phyloP scores from a whole-genome alignment of 2,888 invertebrate species.

The Spodoptera littoralis region DNA sequence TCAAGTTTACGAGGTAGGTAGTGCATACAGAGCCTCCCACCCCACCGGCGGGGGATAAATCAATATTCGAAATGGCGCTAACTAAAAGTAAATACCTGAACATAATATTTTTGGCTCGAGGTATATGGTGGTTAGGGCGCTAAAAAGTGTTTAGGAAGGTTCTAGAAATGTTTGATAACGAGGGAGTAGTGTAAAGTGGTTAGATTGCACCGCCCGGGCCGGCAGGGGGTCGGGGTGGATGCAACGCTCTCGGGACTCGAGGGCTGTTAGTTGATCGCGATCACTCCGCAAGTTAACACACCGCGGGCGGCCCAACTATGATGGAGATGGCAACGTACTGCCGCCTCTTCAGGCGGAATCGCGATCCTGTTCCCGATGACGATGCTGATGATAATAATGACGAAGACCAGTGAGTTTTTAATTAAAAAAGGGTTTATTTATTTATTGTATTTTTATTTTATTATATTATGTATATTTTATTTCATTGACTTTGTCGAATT shows the following conservation, averaged over 20 bases:
- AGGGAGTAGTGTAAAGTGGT: not conserved
- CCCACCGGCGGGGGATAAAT: not conserved
- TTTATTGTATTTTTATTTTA: not conserved
- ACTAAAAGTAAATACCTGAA: not conserved
- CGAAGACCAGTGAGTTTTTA: slow-evolving; percentile 24
- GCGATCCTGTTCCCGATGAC: too few relatives aligned
- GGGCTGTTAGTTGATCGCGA: slow-evolving; percentile 51
- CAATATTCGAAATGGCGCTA: not conserved
- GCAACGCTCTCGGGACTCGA: slow-evolving; percentile 38
- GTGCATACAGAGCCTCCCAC: not conserved
- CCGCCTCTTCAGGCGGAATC: not conserved
- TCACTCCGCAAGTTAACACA: slow-evolving; percentile 44
- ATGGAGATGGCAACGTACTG: slow-evolving; percentile 31
- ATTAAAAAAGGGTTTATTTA: not conserved
- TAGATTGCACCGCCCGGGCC: slow-evolving; percentile 2
- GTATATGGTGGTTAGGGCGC: not conserved
- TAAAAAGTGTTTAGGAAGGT: not conserved
- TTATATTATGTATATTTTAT: not conserved
- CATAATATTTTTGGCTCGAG: not conserved
- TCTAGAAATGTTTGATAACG: not conserved
- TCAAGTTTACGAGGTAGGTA: not conserved
- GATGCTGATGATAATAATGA: not conserved
- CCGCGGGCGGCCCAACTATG: slow-evolving; percentile 10
- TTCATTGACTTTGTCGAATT: not conserved
- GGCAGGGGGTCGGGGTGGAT: slow-evolving; percentile 46